Evolutionary conservation across 2,113 vertebrate species (phyloP), one percentile per base, ranked within the genome.

Genomic region (Crotophaga sulcirostris): DNA sequence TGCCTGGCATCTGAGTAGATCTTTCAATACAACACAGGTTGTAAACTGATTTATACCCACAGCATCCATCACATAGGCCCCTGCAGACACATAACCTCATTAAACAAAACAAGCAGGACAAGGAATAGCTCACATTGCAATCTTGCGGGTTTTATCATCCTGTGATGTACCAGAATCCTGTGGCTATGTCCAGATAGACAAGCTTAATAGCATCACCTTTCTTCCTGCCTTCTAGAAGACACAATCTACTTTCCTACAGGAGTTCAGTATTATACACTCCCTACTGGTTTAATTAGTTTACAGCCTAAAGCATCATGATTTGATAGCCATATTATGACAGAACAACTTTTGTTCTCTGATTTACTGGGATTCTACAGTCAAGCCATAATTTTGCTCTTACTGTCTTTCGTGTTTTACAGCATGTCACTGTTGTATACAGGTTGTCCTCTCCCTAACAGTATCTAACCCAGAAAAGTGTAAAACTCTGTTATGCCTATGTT

Each of bases 361-460:
- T 49, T 18, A 93, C 29, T 12, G 60, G 82, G 47, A 8, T 87
- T 67, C 51, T 45, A 11, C 2, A 63, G 36, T 24, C 56, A 89
- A 93, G 29, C 10, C 25, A 34, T 1, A 45, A 47, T 45, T 81
- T 23, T 63, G 36, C 9, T 36, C 25, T 62, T 80, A 23, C 21
- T 51, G 19, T 16, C 29, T 84, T 67, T 24, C 10, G 2, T 55
- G 58, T 63, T 87, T 94, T 75, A 59, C 25, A 91, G 72, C 1
- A 0, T 2, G 9, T 20, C 31, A 62, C 42, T 42, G 8, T 2
- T 33, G 13, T 13, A n/a, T 17, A 34, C 1, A 2, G 25, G 7
- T 23, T 62, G 8, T 38, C 19, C 18, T 55, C 56, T 60, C 51
- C 51, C 33, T 34, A 38, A 12, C 11, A 55, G 15, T 6, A 42